Evolutionary conservation across 2,113 vertebrate species (phyloP).

Genomic region (Erythrolamprus reginae): DNA sequence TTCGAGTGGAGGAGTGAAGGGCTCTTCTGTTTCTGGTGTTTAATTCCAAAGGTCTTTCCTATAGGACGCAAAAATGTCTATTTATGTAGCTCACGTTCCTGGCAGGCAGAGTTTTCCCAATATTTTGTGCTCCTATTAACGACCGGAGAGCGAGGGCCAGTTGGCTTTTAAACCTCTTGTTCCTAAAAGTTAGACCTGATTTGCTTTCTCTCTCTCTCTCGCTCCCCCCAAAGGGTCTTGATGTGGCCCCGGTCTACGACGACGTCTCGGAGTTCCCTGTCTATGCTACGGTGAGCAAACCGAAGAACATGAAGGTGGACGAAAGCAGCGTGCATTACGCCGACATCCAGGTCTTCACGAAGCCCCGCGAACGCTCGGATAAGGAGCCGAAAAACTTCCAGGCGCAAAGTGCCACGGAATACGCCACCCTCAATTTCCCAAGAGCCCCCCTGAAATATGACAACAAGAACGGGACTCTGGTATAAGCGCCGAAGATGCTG

Average conservation of each 20-base stretch:
- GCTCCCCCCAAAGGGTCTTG: constrained; percentile 27
- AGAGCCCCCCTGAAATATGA: constrained; percentile 57
- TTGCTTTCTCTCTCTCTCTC: neutral
- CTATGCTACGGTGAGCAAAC: constrained; percentile 61
- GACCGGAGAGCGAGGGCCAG: neutral
- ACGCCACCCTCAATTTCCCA: constrained; percentile 78
- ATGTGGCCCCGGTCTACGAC: constrained; percentile 48
- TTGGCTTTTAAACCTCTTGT: neutral
- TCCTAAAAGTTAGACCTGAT: neutral
- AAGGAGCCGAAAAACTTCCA: constrained; percentile 46
- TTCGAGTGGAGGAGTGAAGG: too few relatives aligned
- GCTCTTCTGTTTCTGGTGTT: too few relatives aligned
- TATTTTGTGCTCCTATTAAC: neutral
- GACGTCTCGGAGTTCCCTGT: constrained; percentile 53
- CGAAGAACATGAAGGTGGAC: constrained; percentile 11
- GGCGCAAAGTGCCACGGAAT: constrained; percentile 66
- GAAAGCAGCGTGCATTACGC: constrained; percentile 75
- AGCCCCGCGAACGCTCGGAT: constrained; percentile 28
- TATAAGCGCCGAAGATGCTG: constrained; percentile 41
- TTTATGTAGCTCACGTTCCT: neutral
- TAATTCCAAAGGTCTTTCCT: neutral
- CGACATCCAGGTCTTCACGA: constrained; percentile 73
- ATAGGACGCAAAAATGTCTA: neutral
- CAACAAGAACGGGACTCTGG: constrained; percentile 68
- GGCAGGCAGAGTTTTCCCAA: neutral